Base-by-base conservation (phyloP, 2,888 invertebrate species). In the Allacma fusca region DNA sequence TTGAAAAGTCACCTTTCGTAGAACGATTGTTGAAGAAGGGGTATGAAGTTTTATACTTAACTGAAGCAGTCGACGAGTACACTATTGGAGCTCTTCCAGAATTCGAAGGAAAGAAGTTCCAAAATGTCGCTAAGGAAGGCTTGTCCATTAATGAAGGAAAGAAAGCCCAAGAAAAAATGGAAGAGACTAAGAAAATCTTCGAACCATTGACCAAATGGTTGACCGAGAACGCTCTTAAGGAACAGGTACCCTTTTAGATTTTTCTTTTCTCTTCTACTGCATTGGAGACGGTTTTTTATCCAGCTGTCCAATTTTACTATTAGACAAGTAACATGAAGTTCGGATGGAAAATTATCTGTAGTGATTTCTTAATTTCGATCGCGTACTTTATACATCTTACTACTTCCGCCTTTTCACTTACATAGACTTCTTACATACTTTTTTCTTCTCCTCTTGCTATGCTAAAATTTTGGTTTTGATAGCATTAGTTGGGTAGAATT, bases 81-180 rank as follows among this genome's bases (percentile, higher is more conserved):
- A 93, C 95, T 85, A 94, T 99, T 84, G 95, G 96, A 72, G 93
- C 97, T 67, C 89, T 99, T 87, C 97, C 98, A 0, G 98, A 99
- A 88, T 99, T 95, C 88, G 98, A 99, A 85, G 96, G 97, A 75
- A 96, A 97, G 89, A 98, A 97, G 88, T 98, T 99, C 94, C 97
- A 97, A 88, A 99, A 99, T 87, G 96, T 98, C 75, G 99, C 99
- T 84, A 99, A 99, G 88, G 99, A 99, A 89, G 97, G 97, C 43
- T 92, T 98, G 86, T 91, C 92, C 83, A 88, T 98, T 12, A 91
- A 93, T 65, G 95, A 96, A 85, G 89, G 86, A n/a, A 88, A 88
- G 80, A 87, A 87, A 77, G 91, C 88, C 81, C 93, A 94, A 87
- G 93, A 93, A 86, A 91, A 91, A 83, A 88, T 92, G 85, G 95